Evolutionary conservation across 1,140 invertebrate species (phyloP), one percentile per base, ranked within the genome.

Genomic region (Apis florea): DNA sequence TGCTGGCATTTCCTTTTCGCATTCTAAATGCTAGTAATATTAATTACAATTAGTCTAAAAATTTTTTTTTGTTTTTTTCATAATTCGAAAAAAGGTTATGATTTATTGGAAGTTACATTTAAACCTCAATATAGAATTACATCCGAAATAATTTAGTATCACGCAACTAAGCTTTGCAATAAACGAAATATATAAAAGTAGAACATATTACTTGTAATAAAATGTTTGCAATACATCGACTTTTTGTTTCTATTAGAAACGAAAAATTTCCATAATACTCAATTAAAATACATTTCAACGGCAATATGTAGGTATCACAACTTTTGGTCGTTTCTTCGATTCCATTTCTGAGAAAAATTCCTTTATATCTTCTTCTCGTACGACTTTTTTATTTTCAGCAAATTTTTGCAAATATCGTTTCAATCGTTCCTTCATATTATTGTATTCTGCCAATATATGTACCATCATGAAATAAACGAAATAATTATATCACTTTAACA

Each of bases 311-410:
- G 95, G 95, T 74, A 94, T 90, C 63, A 95, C 94, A 84, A 95
- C 94, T 92, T 96, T 95, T 40, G 95, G 94, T 89, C 96, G 95
- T 90, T 98, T 96, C 86, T 96, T 95, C 1, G 96, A 96, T 83
- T 96, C 95, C 95, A 98, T 96, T 83, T 95, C 95, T 1, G 95
- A 95, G 92, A 99, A 99, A 92, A 99, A 99, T 84, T 97, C 96
- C 85, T 96, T 96, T 59, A 99, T 98, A 91, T 99, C 98, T 91
- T 98, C 97, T 90, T 97, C 97, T 69, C 96, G 95, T 0, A 99
- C 97, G 12, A 98, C 96, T 90, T 97, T 97, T 82, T 97, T 97
- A 83, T 96, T 96, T 80, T 97, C 96, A 59, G 96, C 98, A 93
- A 99, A 98, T 83, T 96, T 96, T 88, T 97, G 96, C 64, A 99